Percentiles rank a stretch among this genome's conserved stretches.
These are phyloP conservation scores for Boleophthalmus pectinirostris DNA, from an alignment of 2,113 vertebrate species.

Conservation along the genomic window DNA sequence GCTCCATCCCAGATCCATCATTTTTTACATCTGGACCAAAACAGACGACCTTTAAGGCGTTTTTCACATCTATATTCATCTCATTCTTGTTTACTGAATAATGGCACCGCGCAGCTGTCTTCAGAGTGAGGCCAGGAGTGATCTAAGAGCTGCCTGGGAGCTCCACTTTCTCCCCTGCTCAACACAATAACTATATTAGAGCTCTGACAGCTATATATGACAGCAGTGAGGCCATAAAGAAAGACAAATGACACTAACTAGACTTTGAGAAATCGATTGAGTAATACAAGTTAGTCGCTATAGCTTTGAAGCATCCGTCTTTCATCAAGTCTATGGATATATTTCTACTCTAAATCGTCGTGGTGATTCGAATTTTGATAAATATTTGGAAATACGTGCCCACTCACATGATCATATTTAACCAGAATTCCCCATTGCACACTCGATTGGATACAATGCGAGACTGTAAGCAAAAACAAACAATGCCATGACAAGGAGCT, in stretches of 20 bases:
- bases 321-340: not conserved
- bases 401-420: conserved; percentile 5
- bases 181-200: conserved; percentile 66
- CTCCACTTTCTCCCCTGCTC: conserved; percentile 45
- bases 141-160: conserved; percentile 33
- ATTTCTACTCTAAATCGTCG: not conserved
- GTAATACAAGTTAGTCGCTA: conserved; percentile 42
- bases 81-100: conserved; percentile 27
- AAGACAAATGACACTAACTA: conserved; percentile 72
- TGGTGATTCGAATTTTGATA: not conserved
- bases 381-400: conserved; percentile 2
- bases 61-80: conserved; percentile 14
- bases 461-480: conserved; percentile 42
- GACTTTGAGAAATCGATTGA: conserved; percentile 58
- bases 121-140: conserved; percentile 39
- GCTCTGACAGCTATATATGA: conserved; percentile 66
- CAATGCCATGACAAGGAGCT: conserved; percentile 39
- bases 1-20: conserved; percentile 21
- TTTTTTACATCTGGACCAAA: conserved; percentile 31
- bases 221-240: conserved; percentile 57
- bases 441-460: not conserved
- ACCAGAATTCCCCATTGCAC: not conserved
- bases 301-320: not conserved
- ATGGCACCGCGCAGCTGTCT: conserved; percentile 36
- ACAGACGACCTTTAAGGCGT: not conserved